A percentile compares a stretch with the other conserved stretches of the same genome.
phyloP scores from a whole-genome alignment of 1,140 invertebrate genomes.

The Lethrus apterus region DNA sequence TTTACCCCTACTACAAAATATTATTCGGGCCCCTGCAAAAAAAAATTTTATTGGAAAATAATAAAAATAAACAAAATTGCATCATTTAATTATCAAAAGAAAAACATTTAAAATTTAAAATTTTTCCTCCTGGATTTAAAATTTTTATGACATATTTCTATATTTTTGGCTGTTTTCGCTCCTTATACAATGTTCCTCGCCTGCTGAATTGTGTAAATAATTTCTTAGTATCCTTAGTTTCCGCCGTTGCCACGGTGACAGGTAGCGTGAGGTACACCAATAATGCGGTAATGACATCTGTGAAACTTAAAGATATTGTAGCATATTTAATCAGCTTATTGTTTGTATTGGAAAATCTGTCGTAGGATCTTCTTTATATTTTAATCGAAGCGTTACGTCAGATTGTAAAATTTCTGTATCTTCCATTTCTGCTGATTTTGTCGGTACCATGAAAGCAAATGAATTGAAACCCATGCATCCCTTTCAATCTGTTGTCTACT shows the following conservation, averaged over 20 bases:
- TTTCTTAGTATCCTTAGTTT: conserved; percentile 2
- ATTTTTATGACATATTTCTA: too few species aligned
- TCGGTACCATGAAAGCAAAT: too few species aligned
- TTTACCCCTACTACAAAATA: background rate
- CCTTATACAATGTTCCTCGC: background rate
- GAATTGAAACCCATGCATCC: too few species aligned
- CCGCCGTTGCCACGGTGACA: background rate
- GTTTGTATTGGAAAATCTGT: too few species aligned
- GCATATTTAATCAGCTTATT: conserved; percentile 2
- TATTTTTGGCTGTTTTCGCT: conserved; percentile 2
- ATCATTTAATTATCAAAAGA: background rate
- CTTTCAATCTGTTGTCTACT: too few species aligned
- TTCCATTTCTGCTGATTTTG: too few species aligned
- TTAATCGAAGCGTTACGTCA: too few species aligned
- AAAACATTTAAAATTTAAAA: too few species aligned
- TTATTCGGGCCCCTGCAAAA: conserved; percentile 5
- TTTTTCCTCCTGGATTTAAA: too few species aligned
- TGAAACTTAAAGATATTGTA: conserved; percentile 2
- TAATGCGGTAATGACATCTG: conserved; percentile 5
- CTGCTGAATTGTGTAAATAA: conserved; percentile 4
- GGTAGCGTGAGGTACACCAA: conserved; percentile 2
- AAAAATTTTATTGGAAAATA: conserved; percentile 3
- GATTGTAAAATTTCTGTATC: too few species aligned
- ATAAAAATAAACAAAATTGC: background rate
- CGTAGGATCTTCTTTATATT: too few species aligned